Conservation (phyloP, 2,797 vertebrate genomes). For the Bradypus variegatus region DNA sequence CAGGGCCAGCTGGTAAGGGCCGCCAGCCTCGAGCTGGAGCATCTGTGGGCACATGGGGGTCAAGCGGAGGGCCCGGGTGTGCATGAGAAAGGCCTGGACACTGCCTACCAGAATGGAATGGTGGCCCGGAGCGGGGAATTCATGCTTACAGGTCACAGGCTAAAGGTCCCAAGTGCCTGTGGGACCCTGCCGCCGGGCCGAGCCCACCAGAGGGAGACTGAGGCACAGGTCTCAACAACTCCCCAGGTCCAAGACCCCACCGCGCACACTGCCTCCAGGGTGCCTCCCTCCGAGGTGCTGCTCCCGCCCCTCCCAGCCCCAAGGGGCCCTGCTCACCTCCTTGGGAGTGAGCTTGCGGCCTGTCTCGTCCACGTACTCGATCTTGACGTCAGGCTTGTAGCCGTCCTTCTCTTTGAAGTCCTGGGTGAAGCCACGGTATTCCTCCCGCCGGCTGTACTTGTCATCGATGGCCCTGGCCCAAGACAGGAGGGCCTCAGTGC, state of each 20-base stretch:
- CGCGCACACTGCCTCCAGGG: not conserved
- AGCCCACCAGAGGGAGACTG: not conserved
- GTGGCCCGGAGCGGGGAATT: not conserved
- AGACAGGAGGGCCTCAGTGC: not conserved
- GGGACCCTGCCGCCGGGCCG: not conserved
- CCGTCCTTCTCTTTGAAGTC: slow-evolving; percentile 93
- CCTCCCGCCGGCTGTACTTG: slow-evolving; percentile 91
- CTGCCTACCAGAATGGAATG: not conserved
- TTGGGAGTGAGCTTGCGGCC: slow-evolving; percentile 90
- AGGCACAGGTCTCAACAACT: too few species aligned
- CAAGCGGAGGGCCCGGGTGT: not conserved
- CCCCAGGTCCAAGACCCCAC: too few species aligned
- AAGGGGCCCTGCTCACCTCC: slow-evolving; percentile 75
- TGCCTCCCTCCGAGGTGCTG: not conserved
- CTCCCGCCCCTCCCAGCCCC: not conserved
- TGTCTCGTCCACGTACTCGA: slow-evolving; percentile 93
- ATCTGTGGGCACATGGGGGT: not conserved
- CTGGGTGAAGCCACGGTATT: slow-evolving; percentile 92
- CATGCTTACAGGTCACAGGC: not conserved
- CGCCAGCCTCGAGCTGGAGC: not conserved
- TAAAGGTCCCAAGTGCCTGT: not conserved
- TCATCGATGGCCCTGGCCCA: slow-evolving; percentile 85
- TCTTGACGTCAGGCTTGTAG: slow-evolving; percentile 89
- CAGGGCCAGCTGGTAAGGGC: rapidly evolving
- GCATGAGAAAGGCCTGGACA: not conserved